Conservation (phyloP, 1,140 invertebrate species). For the Heliconius hewitsoni region DNA sequence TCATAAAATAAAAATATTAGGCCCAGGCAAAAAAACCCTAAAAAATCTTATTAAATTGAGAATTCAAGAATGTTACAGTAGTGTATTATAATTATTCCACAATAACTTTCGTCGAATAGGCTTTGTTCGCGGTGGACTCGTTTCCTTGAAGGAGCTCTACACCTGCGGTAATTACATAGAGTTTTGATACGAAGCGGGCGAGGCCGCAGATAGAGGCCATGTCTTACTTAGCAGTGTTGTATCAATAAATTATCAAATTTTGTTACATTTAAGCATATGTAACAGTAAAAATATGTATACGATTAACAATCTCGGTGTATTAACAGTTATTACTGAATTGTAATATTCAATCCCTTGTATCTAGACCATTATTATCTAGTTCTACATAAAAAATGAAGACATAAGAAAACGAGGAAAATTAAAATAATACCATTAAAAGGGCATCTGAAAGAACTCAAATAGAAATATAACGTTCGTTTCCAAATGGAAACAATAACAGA, state of each 20-base stretch:
- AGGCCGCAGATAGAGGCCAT: conserved; percentile 19
- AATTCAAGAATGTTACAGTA: neutral
- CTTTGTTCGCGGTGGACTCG: conserved; percentile 15
- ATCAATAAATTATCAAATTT: neutral
- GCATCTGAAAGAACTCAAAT: neutral
- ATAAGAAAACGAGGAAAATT: neutral
- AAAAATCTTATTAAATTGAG: neutral
- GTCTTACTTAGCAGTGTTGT: neutral
- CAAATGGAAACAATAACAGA: neutral
- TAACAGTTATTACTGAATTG: too few species aligned
- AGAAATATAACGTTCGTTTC: neutral
- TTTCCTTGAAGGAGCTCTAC: conserved; percentile 26
- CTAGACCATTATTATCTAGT: too few species aligned
- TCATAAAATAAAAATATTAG: neutral
- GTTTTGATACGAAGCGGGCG: conserved; percentile 20
- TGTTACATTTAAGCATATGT: too few species aligned
- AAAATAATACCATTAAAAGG: neutral
- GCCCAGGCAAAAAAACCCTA: neutral
- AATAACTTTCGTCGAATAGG: neutral
- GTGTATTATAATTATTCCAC: neutral
- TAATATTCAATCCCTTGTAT: too few species aligned
- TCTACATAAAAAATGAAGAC: too few species aligned
- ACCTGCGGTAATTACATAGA: conserved; percentile 20
- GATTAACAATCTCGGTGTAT: too few species aligned
- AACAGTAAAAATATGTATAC: too few species aligned